These are phyloP conservation scores for Apostichopus californicus DNA, from an alignment of 35 echinoderm and acorn worm species.

Conservation along the genomic window DNA sequence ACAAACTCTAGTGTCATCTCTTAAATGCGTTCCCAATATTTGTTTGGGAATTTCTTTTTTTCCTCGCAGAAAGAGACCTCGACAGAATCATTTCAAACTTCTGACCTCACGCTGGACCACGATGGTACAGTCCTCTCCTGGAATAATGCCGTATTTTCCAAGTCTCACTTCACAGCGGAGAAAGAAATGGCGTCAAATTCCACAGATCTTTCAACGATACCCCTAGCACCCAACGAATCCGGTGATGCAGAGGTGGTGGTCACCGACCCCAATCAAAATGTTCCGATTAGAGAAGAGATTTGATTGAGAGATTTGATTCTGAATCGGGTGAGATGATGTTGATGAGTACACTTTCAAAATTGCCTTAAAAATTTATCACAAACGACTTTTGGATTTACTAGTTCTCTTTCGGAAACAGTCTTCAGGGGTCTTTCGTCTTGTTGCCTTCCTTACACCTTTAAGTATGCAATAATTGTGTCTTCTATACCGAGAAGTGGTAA, in stretches of 20 bases:
- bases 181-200: not conserved
- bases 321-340: no score
- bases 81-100: conserved; percentile 29
- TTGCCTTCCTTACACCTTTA: no score
- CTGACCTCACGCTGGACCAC: conserved; percentile 6
- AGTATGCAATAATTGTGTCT: no score
- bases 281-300: not conserved
- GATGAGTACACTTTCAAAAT: no score
- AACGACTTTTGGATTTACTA: no score
- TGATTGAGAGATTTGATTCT: no score
- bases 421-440: no score
- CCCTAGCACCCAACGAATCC: not conserved
- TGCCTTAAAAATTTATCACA: no score
- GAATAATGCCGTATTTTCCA: conserved; percentile 50
- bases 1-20: no score
- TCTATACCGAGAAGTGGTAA: no score
- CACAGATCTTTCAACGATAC: conserved; percentile 45
- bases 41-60: not conserved
- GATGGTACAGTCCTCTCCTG: conserved; percentile 2
- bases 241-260: not conserved
- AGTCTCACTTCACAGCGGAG: conserved; percentile 32
- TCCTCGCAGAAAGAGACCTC: conserved; percentile 20
- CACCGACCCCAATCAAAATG: conserved; percentile 14
- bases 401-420: no score
- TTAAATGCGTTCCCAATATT: no score